These are phyloP conservation scores for Alcedo quadribrachys DNA, from an alignment of 2,797 vertebrate species.

Conservation along the genomic window DNA sequence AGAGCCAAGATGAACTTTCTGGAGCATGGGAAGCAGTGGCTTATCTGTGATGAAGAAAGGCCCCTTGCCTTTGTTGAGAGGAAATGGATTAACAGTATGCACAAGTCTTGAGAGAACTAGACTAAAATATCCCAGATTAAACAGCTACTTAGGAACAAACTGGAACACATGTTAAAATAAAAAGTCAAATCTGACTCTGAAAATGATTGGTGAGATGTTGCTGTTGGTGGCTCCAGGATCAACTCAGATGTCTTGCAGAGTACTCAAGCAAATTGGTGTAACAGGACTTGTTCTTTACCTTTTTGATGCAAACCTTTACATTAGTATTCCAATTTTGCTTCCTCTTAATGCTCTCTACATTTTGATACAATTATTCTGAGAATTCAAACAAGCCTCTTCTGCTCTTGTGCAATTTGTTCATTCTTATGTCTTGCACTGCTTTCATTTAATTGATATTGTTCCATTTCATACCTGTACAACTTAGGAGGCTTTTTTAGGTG, in stretches of 20 bases:
- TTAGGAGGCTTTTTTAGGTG: neutral
- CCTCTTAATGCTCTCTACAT: neutral
- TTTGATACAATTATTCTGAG: neutral
- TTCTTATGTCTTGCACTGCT: neutral
- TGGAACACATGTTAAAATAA: neutral
- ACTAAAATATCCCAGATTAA: constrained; percentile 10
- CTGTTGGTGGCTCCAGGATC: neutral
- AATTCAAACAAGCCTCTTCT: neutral
- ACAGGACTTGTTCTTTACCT: neutral
- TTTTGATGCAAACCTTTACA: neutral
- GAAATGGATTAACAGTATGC: constrained; percentile 60
- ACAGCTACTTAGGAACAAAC: neutral
- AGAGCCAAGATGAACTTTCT: constrained; percentile 20
- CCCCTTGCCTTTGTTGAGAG: neutral
- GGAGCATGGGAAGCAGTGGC: constrained; percentile 30
- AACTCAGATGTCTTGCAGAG: neutral
- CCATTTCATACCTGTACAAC: neutral
- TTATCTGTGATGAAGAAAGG: constrained; percentile 3
- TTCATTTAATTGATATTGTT: neutral
- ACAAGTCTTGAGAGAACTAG: neutral
- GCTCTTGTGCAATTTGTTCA: neutral
- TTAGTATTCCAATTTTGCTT: neutral
- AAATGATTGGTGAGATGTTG: neutral
- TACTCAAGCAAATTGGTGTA: neutral
- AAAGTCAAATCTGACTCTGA: neutral